Evolutionary conservation across 2,797 vertebrate genomes (phyloP).

Genomic region (Carduelis carduelis): DNA sequence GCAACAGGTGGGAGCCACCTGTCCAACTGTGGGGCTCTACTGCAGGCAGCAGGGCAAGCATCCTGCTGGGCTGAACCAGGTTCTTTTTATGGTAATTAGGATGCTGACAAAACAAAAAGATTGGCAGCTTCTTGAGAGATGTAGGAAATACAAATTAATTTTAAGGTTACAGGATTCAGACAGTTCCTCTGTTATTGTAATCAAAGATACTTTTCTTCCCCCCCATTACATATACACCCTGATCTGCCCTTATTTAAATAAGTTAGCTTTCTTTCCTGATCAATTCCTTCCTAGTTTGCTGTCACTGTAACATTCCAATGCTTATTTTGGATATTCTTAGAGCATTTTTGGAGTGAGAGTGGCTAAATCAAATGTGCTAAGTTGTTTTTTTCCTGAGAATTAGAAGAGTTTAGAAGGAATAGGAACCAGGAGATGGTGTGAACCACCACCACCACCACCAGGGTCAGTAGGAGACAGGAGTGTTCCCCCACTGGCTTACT

Average conservation of each 20-base stretch:
- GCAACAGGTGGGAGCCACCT: background rate
- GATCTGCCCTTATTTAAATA: background rate
- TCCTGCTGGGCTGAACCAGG: background rate
- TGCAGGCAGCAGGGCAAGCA: background rate
- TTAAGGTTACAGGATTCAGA: background rate
- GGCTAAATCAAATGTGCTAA: background rate
- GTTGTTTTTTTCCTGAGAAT: background rate
- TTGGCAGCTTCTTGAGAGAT: background rate
- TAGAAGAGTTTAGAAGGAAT: background rate
- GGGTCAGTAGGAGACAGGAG: background rate
- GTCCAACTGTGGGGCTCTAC: background rate
- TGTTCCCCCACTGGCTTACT: conserved; percentile 49
- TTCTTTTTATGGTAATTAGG: background rate
- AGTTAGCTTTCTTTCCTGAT: background rate
- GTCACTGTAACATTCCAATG: background rate
- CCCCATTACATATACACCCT: background rate
- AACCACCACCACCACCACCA: background rate
- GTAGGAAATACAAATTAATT: background rate
- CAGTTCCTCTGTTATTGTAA: background rate
- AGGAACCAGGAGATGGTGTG: background rate
- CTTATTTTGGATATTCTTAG: background rate
- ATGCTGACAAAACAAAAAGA: background rate
- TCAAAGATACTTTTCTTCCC: fast-evolving
- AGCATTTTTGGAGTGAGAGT: background rate
- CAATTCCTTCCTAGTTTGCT: background rate